Percentiles rank a stretch among this genome's conserved stretches.
phyloP scores from a whole-genome alignment of 1,140 invertebrate genomes.

The Acromyrmex heyeri region DNA sequence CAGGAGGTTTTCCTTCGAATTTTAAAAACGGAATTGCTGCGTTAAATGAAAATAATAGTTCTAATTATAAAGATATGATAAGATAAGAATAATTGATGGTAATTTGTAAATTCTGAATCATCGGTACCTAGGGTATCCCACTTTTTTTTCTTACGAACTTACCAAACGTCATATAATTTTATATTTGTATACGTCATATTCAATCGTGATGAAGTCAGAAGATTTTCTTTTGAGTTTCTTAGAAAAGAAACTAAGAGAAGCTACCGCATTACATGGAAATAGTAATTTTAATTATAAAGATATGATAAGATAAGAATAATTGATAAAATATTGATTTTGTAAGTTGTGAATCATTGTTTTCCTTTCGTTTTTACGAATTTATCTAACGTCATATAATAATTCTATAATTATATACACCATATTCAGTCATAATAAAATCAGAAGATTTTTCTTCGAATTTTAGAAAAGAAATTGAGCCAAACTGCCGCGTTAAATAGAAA shows the following conservation, averaged over 20 bases:
- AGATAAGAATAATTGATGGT: neutral
- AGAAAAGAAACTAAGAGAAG: neutral
- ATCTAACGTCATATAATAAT: neutral
- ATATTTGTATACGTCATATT: neutral
- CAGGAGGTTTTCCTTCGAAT: neutral
- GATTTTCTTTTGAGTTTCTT: neutral
- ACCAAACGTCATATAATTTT: neutral
- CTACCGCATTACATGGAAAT: neutral
- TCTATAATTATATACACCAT: neutral
- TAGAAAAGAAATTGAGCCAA: neutral
- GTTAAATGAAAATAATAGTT: neutral
- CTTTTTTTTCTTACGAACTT: neutral
- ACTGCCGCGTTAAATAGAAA: neutral
- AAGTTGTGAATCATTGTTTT: neutral
- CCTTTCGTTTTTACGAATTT: neutral
- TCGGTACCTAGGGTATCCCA: neutral
- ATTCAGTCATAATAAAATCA: neutral
- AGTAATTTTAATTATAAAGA: conserved; percentile 1
- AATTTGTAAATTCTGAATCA: neutral
- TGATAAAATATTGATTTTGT: neutral
- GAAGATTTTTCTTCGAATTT: neutral
- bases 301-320: neutral
- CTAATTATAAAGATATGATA: neutral
- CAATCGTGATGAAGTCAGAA: neutral
- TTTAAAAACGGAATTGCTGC: neutral